Evolutionary conservation across 2,888 invertebrate genomes (phyloP).

Genomic region (Noctua fimbriata): DNA sequence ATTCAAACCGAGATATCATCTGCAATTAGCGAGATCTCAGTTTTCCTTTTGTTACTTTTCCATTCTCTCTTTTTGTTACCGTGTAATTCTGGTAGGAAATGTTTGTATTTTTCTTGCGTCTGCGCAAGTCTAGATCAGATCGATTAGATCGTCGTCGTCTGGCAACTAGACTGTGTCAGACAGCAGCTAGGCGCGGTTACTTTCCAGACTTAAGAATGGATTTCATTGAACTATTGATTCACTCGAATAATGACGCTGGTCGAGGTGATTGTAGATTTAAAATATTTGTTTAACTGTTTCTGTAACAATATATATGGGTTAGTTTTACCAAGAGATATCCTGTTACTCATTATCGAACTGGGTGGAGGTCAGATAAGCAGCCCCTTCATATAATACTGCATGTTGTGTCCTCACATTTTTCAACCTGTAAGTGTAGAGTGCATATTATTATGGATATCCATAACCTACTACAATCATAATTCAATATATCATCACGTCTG

Average conservation of each 20-base stretch:
- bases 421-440: background rate
- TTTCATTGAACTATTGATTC: conserved; percentile 32
- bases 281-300: background rate
- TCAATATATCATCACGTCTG: background rate
- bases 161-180: conserved; percentile 63
- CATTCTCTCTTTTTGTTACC: conserved; percentile 63
- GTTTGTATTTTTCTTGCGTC: conserved; percentile 57
- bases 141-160: conserved; percentile 66
- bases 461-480: background rate
- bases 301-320: background rate
- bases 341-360: background rate
- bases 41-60: conserved; percentile 64
- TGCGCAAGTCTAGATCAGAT: conserved; percentile 59
- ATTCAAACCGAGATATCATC: conserved; percentile 55
- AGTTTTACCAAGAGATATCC: background rate
- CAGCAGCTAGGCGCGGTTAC: conserved; percentile 18
- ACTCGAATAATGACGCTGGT: background rate
- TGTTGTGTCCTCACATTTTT: background rate
- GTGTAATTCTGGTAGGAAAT: conserved; percentile 62
- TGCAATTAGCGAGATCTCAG: conserved; percentile 64
- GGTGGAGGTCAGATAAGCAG: background rate
- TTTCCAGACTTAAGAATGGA: conserved; percentile 46
- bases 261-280: background rate
- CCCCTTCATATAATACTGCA: background rate
- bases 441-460: background rate